Base-by-base conservation (phyloP, 2,888 invertebrate genomes). In the Polydesmus complanatus region DNA sequence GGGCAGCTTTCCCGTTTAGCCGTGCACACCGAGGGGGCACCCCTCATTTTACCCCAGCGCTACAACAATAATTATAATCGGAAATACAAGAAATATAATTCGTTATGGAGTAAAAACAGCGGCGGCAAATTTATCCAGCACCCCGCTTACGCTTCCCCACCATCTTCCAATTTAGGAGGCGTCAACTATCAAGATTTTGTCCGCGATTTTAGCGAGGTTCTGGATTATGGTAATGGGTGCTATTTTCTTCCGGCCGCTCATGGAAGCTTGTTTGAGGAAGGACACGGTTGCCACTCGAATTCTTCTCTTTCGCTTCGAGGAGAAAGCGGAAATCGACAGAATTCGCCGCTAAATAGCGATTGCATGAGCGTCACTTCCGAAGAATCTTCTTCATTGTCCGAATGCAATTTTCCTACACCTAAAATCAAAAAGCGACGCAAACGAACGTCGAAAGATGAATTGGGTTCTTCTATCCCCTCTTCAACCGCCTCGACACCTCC, bases 401-500 rank as follows among this genome's bases (percentile, higher is more conserved):
- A 65, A 27, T 58, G 62, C 51, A 64, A 63, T 23, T 55, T 66
- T 14, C 67, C 67, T 21, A 37, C 5, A 8, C 37, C 8, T n/a
- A 80, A 91, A 68, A 89, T 91, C 65, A 90, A 91, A 69, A 91
- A 91, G 73, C 90, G 90, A 3, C 78, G 91, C 56, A 91, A 91
- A 73, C 81, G 91, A 58, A 55, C 22, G n/a, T 61, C 79, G 88
- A 67, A 87, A 88, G 75, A 85, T 87, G 47, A 77, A 79, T 66
- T 51, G 68, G 66, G 61, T 66, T 60, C 23, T 64, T 62, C 48
- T 64, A 3, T 27, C 61, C 19, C 55, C 64, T 47, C 63, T 62
- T 49, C 23, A 27, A 56, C 61, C 53, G 63, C 27, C 27, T 52
- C 48, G 67, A 69, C 48, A 67, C 70, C 22, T 66, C 66, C 61